phyloP scores from a whole-genome alignment of 2,888 invertebrate genomes.

The Sturmia bella region DNA sequence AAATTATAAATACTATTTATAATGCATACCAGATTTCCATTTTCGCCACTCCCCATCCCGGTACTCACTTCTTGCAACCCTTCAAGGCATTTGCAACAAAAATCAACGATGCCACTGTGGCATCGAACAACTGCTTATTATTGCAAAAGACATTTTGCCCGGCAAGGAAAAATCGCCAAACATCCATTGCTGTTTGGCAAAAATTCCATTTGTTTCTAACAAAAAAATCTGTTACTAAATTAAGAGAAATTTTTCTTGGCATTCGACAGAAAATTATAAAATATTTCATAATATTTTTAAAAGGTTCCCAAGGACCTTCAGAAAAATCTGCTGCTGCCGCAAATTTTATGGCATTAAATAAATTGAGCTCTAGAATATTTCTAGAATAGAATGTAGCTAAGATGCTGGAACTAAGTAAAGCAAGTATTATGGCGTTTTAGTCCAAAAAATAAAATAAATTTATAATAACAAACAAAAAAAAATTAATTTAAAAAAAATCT shows the following conservation, averaged over 20 bases:
- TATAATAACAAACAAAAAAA: constrained; percentile 41
- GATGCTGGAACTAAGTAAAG: constrained; percentile 82
- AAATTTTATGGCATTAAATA: constrained; percentile 62
- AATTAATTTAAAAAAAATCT: constrained; percentile 28
- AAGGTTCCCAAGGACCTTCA: constrained; percentile 61
- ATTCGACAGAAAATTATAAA: constrained; percentile 55
- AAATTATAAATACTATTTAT: constrained; percentile 46
- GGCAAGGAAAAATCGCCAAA: not conserved
- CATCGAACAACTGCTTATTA: not conserved
- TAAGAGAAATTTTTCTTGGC: constrained; percentile 55
- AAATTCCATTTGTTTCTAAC: not conserved
- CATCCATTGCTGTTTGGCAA: constrained; percentile 5
- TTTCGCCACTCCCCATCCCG: not conserved
- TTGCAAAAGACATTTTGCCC: constrained; percentile 36
- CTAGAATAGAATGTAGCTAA: constrained; percentile 82
- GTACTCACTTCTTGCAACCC: not conserved
- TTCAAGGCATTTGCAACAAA: constrained; percentile 13
- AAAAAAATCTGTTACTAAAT: constrained; percentile 12
- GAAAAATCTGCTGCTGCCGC: constrained; percentile 45
- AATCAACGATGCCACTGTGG: not conserved
- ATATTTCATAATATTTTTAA: constrained; percentile 59
- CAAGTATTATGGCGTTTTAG: constrained; percentile 82
- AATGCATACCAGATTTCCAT: not conserved
- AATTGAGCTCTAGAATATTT: constrained; percentile 81
- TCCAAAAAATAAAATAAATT: constrained; percentile 69